These are phyloP conservation scores for Gallinago stenura DNA, from an alignment of 2,797 vertebrate genomes.

Conservation along the genomic window DNA sequence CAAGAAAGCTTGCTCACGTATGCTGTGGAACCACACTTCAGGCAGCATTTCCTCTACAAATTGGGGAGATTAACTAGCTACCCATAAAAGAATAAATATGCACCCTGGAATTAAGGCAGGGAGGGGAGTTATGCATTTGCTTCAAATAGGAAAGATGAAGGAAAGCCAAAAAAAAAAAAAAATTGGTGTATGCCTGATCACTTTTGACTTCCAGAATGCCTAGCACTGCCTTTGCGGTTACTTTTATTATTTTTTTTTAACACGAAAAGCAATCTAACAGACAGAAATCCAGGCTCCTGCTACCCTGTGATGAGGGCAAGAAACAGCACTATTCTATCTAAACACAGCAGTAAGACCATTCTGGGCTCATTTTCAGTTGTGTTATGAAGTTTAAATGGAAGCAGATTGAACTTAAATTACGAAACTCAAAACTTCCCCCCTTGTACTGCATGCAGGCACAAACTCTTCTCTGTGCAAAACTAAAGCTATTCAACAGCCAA, in stretches of 20 bases:
- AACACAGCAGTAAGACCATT: not conserved
- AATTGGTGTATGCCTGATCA: not conserved
- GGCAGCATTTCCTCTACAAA: not conserved
- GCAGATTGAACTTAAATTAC: accelerated
- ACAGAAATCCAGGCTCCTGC: not conserved
- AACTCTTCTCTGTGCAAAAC: not conserved
- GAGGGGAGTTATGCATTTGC: not conserved
- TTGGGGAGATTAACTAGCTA: not conserved
- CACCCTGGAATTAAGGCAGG: accelerated
- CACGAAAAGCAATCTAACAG: accelerated
- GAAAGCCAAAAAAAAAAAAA: not conserved
- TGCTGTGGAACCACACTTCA: not conserved
- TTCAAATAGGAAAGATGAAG: not conserved
- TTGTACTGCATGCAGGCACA: accelerated
- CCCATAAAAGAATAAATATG: not conserved
- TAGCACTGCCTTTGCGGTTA: not conserved
- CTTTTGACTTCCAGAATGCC: not conserved
- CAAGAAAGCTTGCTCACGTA: not conserved
- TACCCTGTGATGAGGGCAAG: too few species aligned
- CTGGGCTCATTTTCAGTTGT: not conserved
- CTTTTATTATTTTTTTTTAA: not conserved
- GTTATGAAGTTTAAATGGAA: not conserved
- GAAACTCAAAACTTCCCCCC: not conserved
- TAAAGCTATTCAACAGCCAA: not conserved
- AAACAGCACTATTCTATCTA: not conserved